A percentile compares a stretch with the other conserved stretches of the same genome.
phyloP scores from a whole-genome alignment of 2,888 invertebrate species.

The Agriotes lineatus region DNA sequence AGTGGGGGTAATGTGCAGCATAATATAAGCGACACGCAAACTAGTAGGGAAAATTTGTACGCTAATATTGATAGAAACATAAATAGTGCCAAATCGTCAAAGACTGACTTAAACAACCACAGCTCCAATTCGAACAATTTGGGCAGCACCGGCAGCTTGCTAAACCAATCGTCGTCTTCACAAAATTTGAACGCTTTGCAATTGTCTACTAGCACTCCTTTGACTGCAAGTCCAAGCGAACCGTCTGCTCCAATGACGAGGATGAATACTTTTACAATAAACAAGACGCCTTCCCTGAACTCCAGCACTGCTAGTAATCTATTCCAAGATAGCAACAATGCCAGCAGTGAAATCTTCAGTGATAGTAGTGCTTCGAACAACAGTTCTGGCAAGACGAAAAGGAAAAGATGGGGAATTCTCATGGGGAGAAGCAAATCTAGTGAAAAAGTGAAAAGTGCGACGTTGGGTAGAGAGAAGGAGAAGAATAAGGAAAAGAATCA shows the following conservation, averaged over 20 bases:
- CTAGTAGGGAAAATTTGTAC: conserved; percentile 61
- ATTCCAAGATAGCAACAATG: conserved; percentile 39
- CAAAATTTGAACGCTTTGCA: conserved; percentile 48
- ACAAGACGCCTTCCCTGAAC: conserved; percentile 48
- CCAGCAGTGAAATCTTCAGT: conserved; percentile 41
- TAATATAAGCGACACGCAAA: conserved; percentile 46
- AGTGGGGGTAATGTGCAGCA: conserved; percentile 49
- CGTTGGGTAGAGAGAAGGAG: conserved; percentile 76
- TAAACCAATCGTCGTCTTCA: conserved; percentile 43
- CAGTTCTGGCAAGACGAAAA: conserved; percentile 63
- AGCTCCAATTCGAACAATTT: conserved; percentile 42
- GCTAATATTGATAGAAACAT: conserved; percentile 56
- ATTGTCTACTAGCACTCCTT: conserved; percentile 21
- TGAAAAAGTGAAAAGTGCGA: conserved; percentile 75
- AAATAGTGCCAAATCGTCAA: conserved; percentile 51
- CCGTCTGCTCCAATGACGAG: conserved; percentile 34
- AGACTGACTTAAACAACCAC: conserved; percentile 49
- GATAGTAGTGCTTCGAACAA: conserved; percentile 47
- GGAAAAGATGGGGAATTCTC: conserved; percentile 77
- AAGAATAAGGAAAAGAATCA: conserved; percentile 67
- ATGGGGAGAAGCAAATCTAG: conserved; percentile 73
- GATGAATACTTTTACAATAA: conserved; percentile 56
- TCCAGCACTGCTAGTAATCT: conserved; percentile 39
- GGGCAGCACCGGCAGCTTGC: conserved; percentile 47
- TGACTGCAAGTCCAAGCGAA: conserved; percentile 19